phyloP scores from a whole-genome alignment of 2,113 vertebrate genomes.

The Tamias sibiricus region DNA sequence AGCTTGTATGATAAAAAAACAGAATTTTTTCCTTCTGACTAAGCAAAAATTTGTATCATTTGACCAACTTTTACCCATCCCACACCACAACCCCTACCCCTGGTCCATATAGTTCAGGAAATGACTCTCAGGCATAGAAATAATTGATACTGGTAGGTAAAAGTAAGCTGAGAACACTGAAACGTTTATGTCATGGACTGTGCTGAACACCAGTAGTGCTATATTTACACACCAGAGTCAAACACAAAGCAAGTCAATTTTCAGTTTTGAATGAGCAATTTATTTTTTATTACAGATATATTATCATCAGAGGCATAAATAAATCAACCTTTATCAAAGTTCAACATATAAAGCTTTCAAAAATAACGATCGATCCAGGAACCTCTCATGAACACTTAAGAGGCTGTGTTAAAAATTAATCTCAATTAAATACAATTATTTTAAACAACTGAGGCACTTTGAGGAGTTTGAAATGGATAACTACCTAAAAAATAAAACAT shows the following conservation, averaged over 20 bases:
- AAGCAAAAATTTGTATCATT: no score
- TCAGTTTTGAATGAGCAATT: not conserved
- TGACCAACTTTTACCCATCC: no score
- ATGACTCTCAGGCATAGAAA: not conserved
- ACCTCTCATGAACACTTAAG: not conserved
- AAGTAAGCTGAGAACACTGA: not conserved
- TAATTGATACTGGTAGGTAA: not conserved
- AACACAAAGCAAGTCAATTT: not conserved
- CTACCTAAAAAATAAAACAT: slow-evolving; percentile 58
- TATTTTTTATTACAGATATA: not conserved
- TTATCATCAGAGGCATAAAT: not conserved
- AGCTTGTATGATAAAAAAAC: no score
- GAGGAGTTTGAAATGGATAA: slow-evolving; percentile 28
- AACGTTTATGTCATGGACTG: no score
- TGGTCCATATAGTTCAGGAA: not conserved
- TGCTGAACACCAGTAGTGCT: not conserved
- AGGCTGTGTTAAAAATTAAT: slow-evolving; percentile 39
- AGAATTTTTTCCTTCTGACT: no score
- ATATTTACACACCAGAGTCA: not conserved
- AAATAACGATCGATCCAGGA: slow-evolving; percentile 12
- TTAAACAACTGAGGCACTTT: not conserved
- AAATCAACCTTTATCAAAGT: slow-evolving; percentile 26
- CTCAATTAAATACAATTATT: slow-evolving; percentile 56
- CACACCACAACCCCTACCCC: no score
- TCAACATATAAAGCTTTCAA: slow-evolving; percentile 41